phyloP scores from a whole-genome alignment of 2,888 invertebrate genomes.

The Volucella zonaria region DNA sequence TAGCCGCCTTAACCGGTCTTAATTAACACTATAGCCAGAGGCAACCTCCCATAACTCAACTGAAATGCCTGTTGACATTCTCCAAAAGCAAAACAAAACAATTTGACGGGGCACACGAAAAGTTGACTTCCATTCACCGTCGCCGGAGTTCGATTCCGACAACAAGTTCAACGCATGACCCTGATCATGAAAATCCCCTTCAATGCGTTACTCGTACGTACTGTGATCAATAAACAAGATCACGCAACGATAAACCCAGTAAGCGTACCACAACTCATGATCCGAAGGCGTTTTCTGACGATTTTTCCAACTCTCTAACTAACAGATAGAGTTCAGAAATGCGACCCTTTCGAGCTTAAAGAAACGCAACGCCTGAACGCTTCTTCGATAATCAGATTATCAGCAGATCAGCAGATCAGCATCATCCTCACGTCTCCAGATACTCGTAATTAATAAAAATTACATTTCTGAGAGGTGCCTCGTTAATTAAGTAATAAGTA shows the following conservation, averaged over 20 bases:
- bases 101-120: constrained; percentile 5
- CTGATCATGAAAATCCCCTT: constrained; percentile 55
- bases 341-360: neutral
- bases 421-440: neutral
- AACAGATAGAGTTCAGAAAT: neutral
- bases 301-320: neutral
- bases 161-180: constrained; percentile 40
- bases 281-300: constrained; percentile 19
- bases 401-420: neutral
- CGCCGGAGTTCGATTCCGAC: neutral
- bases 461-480: neutral
- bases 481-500: constrained; percentile 40
- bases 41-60: constrained; percentile 1
- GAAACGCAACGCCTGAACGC: constrained; percentile 2
- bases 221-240: constrained; percentile 44
- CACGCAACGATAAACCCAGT: constrained; percentile 58
- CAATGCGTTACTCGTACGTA: constrained; percentile 18
- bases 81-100: constrained; percentile 18
- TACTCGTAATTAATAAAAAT: constrained; percentile 22
- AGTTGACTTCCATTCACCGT: constrained; percentile 1
- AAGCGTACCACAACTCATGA: constrained; percentile 20
- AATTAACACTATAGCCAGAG: constrained; percentile 10
- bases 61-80: constrained; percentile 35
- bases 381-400: neutral
- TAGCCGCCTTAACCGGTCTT: constrained; percentile 25